phyloP scores from a whole-genome alignment of 92 coral and sea anemone genomes.

The Siderastrea radians region DNA sequence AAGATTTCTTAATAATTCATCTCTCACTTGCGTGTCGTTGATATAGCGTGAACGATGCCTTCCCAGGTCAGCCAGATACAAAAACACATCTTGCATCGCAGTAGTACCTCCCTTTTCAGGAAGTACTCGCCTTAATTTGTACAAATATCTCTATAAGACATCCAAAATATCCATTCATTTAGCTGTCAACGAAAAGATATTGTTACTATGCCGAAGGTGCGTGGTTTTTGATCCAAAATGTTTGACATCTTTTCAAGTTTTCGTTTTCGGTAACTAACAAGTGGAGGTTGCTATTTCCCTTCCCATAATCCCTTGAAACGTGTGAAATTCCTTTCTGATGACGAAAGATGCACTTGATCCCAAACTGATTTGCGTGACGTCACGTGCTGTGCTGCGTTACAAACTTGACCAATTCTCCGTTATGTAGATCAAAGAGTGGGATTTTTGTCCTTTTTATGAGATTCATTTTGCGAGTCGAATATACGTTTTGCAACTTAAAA shows the following conservation, averaged over 20 bases:
- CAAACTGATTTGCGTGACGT: not conserved
- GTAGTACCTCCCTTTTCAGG: constrained; percentile 28
- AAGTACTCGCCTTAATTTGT: constrained; percentile 14
- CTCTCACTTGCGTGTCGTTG: constrained; percentile 31
- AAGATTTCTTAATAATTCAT: constrained; percentile 18
- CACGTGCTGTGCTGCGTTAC: no score
- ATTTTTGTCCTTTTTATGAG: no score
- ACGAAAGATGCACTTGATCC: constrained; percentile 47
- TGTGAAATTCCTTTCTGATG: constrained; percentile 78
- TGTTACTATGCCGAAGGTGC: constrained; percentile 1
- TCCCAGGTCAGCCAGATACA: not conserved
- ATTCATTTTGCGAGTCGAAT: no score
- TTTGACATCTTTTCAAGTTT: constrained; percentile 7
- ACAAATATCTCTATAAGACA: constrained; percentile 23
- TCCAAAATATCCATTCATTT: constrained; percentile 19
- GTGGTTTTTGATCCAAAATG: constrained; percentile 15
- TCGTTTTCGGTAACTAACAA: constrained; percentile 34
- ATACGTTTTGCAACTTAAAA: no score
- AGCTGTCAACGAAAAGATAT: not conserved
- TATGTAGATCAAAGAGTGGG: no score
- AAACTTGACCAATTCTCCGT: no score
- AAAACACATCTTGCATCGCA: constrained; percentile 12
- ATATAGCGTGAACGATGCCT: constrained; percentile 46
- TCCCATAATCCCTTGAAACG: constrained; percentile 77
- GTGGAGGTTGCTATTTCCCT: constrained; percentile 34